Evolutionary conservation across 2,797 vertebrate species (phyloP).

Genomic region (Lagocephalus sceleratus): DNA sequence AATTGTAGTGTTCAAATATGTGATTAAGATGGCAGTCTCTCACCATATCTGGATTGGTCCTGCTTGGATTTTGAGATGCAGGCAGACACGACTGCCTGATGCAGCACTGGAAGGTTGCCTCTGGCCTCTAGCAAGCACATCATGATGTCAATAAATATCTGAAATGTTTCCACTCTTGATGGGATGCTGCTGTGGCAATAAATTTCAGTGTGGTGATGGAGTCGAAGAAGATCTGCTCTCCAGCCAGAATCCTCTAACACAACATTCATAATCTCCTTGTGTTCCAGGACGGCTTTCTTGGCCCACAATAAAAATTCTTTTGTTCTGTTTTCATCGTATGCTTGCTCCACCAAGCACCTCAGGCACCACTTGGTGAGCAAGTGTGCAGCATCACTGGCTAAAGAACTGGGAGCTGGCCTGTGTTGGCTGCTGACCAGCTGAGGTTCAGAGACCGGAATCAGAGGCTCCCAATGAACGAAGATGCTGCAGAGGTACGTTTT

Average conservation of each 20-base stretch:
- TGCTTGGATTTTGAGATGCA: slow-evolving; percentile 31
- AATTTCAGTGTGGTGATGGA: slow-evolving; percentile 72
- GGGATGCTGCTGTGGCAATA: slow-evolving; percentile 1
- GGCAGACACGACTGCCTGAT: slow-evolving; percentile 53
- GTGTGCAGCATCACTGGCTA: slow-evolving; percentile 39
- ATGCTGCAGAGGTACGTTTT: slow-evolving; percentile 73
- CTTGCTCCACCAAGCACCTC: slow-evolving; percentile 62
- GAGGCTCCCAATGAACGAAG: slow-evolving; percentile 81
- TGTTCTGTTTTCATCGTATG: slow-evolving; percentile 47
- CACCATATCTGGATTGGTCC: slow-evolving; percentile 75
- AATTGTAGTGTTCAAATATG: no score
- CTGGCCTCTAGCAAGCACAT: slow-evolving; percentile 72
- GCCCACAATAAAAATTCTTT: slow-evolving; percentile 78
- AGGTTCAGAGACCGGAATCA: slow-evolving; percentile 13
- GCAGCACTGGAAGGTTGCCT: slow-evolving; percentile 39
- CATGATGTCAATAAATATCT: slow-evolving; percentile 79
- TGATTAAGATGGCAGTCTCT: slow-evolving; percentile 18
- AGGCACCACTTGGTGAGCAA: slow-evolving; percentile 80
- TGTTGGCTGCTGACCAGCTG: slow-evolving; percentile 4
- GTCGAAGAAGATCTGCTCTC: slow-evolving; percentile 74
- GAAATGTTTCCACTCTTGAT: slow-evolving; percentile 42
- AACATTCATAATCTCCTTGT: slow-evolving; percentile 26
- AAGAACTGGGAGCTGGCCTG: slow-evolving; percentile 6
- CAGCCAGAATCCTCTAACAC: slow-evolving; percentile 64
- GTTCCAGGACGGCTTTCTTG: slow-evolving; percentile 53